phyloP scores from a whole-genome alignment of 2,113 vertebrate genomes.

The Pelecanoides urinatrix region DNA sequence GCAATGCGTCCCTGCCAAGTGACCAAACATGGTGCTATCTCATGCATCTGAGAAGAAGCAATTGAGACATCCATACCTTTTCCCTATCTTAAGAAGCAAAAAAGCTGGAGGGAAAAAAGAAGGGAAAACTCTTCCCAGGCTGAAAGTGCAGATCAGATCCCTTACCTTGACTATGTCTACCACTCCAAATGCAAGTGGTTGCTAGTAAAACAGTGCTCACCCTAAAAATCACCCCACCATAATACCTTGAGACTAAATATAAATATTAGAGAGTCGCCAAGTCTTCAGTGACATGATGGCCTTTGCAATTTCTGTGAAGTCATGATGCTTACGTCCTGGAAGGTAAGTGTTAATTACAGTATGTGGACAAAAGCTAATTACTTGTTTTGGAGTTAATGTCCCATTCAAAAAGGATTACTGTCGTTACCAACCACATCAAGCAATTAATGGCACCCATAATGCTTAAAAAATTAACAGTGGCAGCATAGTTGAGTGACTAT shows the following conservation, averaged over 20 bases:
- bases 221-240: background rate
- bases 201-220: background rate
- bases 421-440: slow-evolving; percentile 38
- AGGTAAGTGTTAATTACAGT: slow-evolving; percentile 46
- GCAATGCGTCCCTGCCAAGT: background rate
- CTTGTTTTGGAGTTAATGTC: slow-evolving; percentile 32
- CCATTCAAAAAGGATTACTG: slow-evolving; percentile 3
- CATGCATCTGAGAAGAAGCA: background rate
- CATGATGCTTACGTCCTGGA: background rate
- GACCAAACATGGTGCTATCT: background rate
- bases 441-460: slow-evolving; percentile 51
- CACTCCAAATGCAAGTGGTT: background rate
- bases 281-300: background rate
- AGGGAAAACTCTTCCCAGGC: background rate
- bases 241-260: background rate
- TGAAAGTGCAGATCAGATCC: background rate
- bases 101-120: background rate
- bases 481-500: slow-evolving; percentile 30
- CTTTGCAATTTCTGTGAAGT: background rate
- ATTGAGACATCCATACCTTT: background rate
- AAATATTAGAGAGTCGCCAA: background rate
- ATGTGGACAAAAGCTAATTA: background rate
- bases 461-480: slow-evolving; percentile 34
- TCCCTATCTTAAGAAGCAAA: background rate
- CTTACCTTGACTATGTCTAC: background rate